These are phyloP conservation scores for Sarcophaga bullata DNA, from an alignment of 1,140 invertebrate species.

Conservation along the genomic window DNA sequence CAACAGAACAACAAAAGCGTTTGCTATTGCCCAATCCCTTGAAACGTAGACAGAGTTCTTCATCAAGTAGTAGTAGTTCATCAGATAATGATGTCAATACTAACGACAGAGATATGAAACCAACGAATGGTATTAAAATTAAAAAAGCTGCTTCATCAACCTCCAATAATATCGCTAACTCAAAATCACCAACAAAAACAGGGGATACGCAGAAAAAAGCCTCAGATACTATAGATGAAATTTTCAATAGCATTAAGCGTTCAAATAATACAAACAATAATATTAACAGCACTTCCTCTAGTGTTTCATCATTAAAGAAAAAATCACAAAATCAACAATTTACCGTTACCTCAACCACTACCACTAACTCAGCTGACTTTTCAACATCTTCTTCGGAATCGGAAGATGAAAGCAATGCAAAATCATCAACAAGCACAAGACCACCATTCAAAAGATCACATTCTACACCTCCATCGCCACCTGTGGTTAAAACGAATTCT, in stretches of 20 bases:
- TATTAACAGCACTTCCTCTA: not conserved
- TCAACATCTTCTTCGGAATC: slow-evolving; percentile 19
- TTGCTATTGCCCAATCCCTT: slow-evolving; percentile 48
- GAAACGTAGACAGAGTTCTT: slow-evolving; percentile 51
- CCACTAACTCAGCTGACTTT: not conserved
- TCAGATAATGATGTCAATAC: slow-evolving; percentile 23
- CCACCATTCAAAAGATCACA: slow-evolving; percentile 44
- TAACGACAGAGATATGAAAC: slow-evolving; percentile 48
- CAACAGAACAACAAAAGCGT: not conserved
- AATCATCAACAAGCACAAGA: slow-evolving; percentile 28
- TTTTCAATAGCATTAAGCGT: slow-evolving; percentile 53
- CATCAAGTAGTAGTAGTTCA: slow-evolving; percentile 43
- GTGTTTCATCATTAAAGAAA: slow-evolving; percentile 16
- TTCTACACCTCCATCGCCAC: slow-evolving; percentile 61
- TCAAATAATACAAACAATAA: slow-evolving; percentile 32
- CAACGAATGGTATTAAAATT: slow-evolving; percentile 38
- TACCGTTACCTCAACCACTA: slow-evolving; percentile 26
- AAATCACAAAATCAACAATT: slow-evolving; percentile 39
- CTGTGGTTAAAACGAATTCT: slow-evolving; percentile 63
- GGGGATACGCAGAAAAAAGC: slow-evolving; percentile 46
- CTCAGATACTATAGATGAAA: slow-evolving; percentile 61
- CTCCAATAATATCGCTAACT: not conserved
- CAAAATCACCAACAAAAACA: slow-evolving; percentile 44
- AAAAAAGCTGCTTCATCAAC: slow-evolving; percentile 22
- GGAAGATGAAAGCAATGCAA: slow-evolving; percentile 33